phyloP scores from a whole-genome alignment of 2,888 invertebrate genomes.

The Agrenia bidenticulata region DNA sequence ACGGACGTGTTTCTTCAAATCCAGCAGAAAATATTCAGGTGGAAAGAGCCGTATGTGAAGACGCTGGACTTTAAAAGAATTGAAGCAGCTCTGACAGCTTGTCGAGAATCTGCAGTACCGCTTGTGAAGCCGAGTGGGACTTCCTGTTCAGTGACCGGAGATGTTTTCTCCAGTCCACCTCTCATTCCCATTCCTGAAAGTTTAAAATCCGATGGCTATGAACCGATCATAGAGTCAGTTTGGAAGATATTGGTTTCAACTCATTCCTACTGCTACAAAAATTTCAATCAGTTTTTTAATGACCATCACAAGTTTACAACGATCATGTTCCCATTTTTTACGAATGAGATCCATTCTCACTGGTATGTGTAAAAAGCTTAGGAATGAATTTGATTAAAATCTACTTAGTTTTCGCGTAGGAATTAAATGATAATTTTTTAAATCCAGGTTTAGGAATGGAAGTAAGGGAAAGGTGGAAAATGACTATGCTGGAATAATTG shows the following conservation, averaged over 20 bases:
- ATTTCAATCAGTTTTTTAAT: slow-evolving; percentile 33
- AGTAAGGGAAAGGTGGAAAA: neutral
- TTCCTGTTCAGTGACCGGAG: neutral
- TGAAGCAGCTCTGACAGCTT: slow-evolving; percentile 20
- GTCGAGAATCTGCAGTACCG: slow-evolving; percentile 18
- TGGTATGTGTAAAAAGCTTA: slow-evolving; percentile 30
- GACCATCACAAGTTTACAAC: slow-evolving; percentile 46
- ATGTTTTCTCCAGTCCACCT: neutral
- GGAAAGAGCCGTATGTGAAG: slow-evolving; percentile 30
- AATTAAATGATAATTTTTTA: no score
- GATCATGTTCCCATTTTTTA: slow-evolving; percentile 35
- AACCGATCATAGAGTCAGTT: slow-evolving; percentile 43
- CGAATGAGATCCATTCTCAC: slow-evolving; percentile 35
- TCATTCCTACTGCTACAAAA: slow-evolving; percentile 43
- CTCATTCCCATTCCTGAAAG: slow-evolving; percentile 20
- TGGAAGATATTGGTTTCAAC: slow-evolving; percentile 44
- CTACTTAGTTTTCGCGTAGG: no score
- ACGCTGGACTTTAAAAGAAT: slow-evolving; percentile 27
- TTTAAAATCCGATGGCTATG: slow-evolving; percentile 26
- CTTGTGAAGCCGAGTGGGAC: slow-evolving; percentile 2
- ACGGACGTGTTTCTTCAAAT: slow-evolving; percentile 24
- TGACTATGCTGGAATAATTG: slow-evolving; percentile 30
- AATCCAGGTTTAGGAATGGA: slow-evolving; percentile 21
- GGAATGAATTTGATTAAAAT: slow-evolving; percentile 5
- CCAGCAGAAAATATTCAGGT: slow-evolving; percentile 25